Conservation (phyloP, 1,140 invertebrate genomes). For the Contarinia nasturtii region DNA sequence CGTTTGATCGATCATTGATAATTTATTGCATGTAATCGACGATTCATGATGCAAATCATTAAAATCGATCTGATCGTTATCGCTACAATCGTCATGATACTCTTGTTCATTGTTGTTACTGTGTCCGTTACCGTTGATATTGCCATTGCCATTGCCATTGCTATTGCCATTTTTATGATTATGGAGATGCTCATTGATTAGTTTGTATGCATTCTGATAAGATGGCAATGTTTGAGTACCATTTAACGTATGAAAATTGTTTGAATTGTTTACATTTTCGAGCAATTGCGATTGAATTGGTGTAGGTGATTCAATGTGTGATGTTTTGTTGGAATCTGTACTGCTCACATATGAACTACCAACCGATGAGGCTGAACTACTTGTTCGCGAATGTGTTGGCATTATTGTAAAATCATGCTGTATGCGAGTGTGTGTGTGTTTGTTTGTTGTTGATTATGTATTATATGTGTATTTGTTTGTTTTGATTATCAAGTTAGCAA, state of each 20-base stretch:
- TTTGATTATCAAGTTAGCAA: too few species aligned
- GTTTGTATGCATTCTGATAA: too few species aligned
- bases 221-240: background rate
- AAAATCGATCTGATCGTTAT: background rate
- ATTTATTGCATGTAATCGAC: too few species aligned
- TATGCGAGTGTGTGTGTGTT: background rate
- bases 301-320: conserved; percentile 8
- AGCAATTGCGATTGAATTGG: conserved; percentile 14
- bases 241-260: conserved; percentile 2
- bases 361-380: conserved; percentile 2
- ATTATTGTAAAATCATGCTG: background rate
- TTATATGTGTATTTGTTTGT: too few species aligned
- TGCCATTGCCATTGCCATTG: conserved; percentile 11
- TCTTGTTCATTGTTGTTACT: background rate
- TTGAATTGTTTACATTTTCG: conserved; percentile 7
- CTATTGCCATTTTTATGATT: conserved; percentile 11
- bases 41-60: background rate
- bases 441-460: too few species aligned
- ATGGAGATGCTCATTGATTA: too few species aligned
- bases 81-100: background rate
- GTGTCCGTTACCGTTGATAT: background rate
- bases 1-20: conserved; percentile 10
- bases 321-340: conserved; percentile 6
- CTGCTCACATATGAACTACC: conserved; percentile 1
- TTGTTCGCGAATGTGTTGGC: conserved; percentile 3